Evolutionary conservation across 1,140 invertebrate genomes (phyloP).

Genomic region (Cyrtorhinus lividipennis): DNA sequence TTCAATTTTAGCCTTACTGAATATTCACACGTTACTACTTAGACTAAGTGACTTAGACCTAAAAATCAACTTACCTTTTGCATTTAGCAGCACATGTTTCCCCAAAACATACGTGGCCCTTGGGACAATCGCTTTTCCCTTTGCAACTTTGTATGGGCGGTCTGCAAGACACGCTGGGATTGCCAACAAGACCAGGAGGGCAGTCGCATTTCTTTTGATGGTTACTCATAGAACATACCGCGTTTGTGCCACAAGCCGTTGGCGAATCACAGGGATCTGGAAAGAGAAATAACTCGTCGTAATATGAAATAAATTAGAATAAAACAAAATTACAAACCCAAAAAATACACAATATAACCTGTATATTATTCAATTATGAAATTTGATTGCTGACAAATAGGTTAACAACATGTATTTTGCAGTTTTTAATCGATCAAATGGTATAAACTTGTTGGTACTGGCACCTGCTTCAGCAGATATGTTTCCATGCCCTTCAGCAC

Average conservation of each 20-base stretch:
- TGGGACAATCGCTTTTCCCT: slow-evolving; percentile 44
- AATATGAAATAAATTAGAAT: not conserved
- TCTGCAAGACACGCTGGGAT: slow-evolving; percentile 56
- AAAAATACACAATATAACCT: too few relatives aligned
- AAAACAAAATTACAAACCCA: slow-evolving; percentile 12
- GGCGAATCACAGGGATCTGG: slow-evolving; percentile 51
- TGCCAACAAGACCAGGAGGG: slow-evolving; percentile 51
- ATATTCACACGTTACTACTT: too few relatives aligned
- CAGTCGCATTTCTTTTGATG: slow-evolving; percentile 62
- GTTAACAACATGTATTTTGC: too few relatives aligned
- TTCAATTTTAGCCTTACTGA: not conserved
- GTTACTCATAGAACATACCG: slow-evolving; percentile 48
- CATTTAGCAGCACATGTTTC: slow-evolving; percentile 59
- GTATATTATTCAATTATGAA: too few relatives aligned
- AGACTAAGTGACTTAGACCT: too few relatives aligned
- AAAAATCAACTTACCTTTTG: slow-evolving; percentile 39
- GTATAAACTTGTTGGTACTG: too few relatives aligned
- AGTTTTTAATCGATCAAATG: too few relatives aligned
- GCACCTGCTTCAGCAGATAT: too few relatives aligned
- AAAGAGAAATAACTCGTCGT: slow-evolving; percentile 10
- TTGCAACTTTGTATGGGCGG: slow-evolving; percentile 46
- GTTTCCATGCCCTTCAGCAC: too few relatives aligned
- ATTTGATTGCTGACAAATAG: too few relatives aligned
- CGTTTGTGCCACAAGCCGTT: slow-evolving; percentile 72
- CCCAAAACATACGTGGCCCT: slow-evolving; percentile 53